Percentiles rank a stretch among this genome's conserved stretches.
Evolutionary conservation across 2,113 vertebrate genomes (phyloP).

Genomic region (Xiphophorus couchianus): DNA sequence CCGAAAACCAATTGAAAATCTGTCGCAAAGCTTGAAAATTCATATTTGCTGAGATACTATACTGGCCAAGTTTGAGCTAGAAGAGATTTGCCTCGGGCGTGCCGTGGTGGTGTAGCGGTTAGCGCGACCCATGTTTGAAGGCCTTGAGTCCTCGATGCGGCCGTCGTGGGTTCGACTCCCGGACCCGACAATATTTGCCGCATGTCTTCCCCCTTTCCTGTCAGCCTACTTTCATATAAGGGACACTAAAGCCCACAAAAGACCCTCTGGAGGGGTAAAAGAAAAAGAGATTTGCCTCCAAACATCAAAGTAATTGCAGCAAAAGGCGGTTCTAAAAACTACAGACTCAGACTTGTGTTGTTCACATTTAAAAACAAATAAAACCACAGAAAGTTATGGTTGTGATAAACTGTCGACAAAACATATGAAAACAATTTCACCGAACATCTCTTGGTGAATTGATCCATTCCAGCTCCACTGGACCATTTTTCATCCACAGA

Average conservation of each 20-base stretch:
- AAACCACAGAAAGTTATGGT: too few relatives aligned
- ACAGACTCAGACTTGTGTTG: neutral
- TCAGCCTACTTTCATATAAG: too few relatives aligned
- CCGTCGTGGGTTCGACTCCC: too few relatives aligned
- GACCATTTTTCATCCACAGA: conserved; percentile 31
- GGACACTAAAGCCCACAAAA: too few relatives aligned
- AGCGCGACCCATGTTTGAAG: too few relatives aligned
- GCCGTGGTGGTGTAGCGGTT: too few relatives aligned
- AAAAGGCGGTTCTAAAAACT: neutral
- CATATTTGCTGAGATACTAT: neutral
- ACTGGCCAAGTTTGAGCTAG: neutral
- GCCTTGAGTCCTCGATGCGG: too few relatives aligned
- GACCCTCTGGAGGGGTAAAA: too few relatives aligned
- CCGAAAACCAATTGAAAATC: neutral
- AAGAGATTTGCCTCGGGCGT: neutral
- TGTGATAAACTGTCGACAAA: neutral
- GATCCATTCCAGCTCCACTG: neutral
- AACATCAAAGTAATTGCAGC: neutral
- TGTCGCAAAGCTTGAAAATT: neutral
- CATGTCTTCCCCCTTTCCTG: too few relatives aligned
- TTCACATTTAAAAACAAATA: too few relatives aligned
- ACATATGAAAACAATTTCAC: neutral
- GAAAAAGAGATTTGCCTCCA: neutral
- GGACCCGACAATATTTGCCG: too few relatives aligned
- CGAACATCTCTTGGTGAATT: neutral